Conservation (phyloP, 2,888 invertebrate species). For the Cantharis rufa region DNA sequence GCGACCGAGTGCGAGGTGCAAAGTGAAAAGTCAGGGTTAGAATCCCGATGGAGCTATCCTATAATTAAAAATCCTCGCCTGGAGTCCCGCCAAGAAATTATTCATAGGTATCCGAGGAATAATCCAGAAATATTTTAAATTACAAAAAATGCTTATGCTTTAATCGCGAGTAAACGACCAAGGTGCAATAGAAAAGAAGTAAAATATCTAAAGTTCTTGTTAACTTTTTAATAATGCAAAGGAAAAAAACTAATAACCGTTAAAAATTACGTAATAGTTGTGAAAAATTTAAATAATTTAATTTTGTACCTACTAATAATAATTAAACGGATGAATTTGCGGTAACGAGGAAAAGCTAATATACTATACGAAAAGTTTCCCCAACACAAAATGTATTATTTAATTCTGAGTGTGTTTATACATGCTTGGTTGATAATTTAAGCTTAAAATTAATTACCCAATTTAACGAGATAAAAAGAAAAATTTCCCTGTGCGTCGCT, state of each 20-base stretch:
- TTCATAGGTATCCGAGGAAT: not conserved
- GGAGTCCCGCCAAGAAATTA: not conserved
- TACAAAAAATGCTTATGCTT: not conserved
- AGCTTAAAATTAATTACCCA: not conserved
- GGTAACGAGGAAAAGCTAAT: not conserved
- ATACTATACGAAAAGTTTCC: not conserved
- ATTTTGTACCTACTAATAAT: not conserved
- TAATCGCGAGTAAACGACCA: not conserved
- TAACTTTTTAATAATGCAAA: not conserved
- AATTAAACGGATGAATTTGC: not conserved
- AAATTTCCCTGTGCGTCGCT: constrained; percentile 38
- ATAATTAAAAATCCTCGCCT: no score
- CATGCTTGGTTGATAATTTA: not conserved
- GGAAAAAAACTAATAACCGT: not conserved
- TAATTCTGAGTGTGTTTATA: not conserved
- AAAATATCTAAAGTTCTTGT: not conserved
- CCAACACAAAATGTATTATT: not conserved
- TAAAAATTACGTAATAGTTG: not conserved
- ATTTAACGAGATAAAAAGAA: not conserved
- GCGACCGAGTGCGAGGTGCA: not conserved
- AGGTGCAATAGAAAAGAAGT: not conserved
- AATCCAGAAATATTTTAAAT: not conserved
- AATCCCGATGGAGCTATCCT: not conserved
- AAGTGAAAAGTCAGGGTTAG: not conserved
- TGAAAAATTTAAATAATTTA: not conserved